These are phyloP conservation scores for Conus betulinus DNA, from an alignment of 1,140 invertebrate species.

Conservation along the genomic window DNA sequence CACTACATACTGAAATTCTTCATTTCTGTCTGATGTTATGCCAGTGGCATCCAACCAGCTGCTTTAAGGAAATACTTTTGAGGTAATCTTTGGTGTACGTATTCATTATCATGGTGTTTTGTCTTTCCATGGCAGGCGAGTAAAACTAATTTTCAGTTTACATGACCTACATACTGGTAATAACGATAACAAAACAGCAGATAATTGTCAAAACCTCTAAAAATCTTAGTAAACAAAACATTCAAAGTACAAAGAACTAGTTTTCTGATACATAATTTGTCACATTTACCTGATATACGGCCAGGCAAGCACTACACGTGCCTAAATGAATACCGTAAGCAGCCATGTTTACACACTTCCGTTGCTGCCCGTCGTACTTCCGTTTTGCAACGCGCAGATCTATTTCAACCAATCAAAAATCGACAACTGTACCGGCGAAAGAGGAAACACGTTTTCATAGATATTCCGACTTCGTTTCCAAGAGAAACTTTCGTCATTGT, in stretches of 20 bases:
- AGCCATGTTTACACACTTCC: slow-evolving; percentile 61
- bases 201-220: neutral
- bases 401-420: slow-evolving; percentile 60
- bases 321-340: slow-evolving; percentile 85
- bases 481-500: slow-evolving; percentile 7
- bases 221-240: neutral
- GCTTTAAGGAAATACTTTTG: too few species aligned
- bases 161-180: neutral
- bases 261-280: too few species aligned
- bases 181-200: neutral
- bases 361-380: slow-evolving; percentile 37
- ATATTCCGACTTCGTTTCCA: neutral
- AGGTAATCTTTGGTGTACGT: too few species aligned
- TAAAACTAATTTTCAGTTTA: too few species aligned
- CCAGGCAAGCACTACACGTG: slow-evolving; percentile 83
- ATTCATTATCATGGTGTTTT: too few species aligned
- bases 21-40: too few species aligned
- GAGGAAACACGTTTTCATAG: slow-evolving; percentile 55
- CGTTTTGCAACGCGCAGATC: slow-evolving; percentile 19
- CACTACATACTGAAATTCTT: too few species aligned
- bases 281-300: slow-evolving; percentile 78
- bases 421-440: slow-evolving; percentile 66
- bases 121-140: too few species aligned
- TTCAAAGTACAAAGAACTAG: neutral
- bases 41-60: too few species aligned